Base-by-base conservation (phyloP, 2,888 invertebrate genomes). In the Drosophila kokeensis region DNA sequence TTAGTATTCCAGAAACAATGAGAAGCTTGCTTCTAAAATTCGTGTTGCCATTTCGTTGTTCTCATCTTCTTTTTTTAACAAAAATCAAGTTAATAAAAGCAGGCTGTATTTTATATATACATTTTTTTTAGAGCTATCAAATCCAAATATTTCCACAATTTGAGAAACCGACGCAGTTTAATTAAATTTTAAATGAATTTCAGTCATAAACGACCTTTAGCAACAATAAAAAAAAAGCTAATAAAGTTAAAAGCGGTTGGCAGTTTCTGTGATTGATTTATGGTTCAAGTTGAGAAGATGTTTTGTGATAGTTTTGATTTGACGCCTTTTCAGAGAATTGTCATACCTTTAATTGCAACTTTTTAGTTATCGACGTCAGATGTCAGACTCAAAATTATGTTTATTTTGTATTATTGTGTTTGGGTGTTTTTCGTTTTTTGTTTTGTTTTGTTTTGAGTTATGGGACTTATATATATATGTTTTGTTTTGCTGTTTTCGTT, bases 1-100 rank as follows among this genome's bases (percentile, higher is more conserved):
- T 92, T 79, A 92, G 92, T 92, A 92, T 82, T 36, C 21, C n/a
- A 52, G 30, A 21, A 57, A 21, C 29, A 42, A n/a, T n/a, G 29
- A 27, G 24, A 54, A 18, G 18, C 18, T 54, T 24, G 18, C 18
- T 24, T 24, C 10, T 18, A 18, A 49, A 18, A 29, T 45, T 45
- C 15, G 24, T 24, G 0, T 45, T 45, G 42, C 21, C 11, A 21
- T 21, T 53, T 34, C n/a, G 10, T 36, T 42, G 13, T 21, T 42
- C 21, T 24, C 32, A 32, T 32, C 4, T 24, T 6, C 2, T 18
- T 27, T 36, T 36, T 36, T 36, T 10, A 21, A n/a, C 8, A 45
- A 45, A 24, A 24, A 24, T 24, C 32, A 4, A 32, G 34, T 24
- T 24, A 15, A 5, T 21, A 34, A 13, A 38, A 29, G 4, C 38